These are phyloP conservation scores for Uria aalge DNA, from an alignment of 2,113 vertebrate species.

Conservation along the genomic window DNA sequence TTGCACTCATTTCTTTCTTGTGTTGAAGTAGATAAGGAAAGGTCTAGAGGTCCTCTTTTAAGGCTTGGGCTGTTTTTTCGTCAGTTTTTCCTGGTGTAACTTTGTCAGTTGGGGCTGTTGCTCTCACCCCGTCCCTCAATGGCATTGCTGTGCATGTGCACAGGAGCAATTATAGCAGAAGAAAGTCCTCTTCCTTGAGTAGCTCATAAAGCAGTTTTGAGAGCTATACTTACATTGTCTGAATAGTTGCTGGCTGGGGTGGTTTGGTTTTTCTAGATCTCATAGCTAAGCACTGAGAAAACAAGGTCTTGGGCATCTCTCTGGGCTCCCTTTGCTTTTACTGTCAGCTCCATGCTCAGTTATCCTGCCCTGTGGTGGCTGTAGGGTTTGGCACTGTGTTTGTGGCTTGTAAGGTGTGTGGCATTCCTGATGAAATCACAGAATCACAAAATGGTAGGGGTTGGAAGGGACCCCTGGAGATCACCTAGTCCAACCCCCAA, in stretches of 20 bases:
- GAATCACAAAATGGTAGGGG: neutral
- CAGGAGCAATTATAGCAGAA: neutral
- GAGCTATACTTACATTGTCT: neutral
- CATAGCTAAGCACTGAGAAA: neutral
- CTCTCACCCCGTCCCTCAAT: neutral
- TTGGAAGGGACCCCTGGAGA: no score
- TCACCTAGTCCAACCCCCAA: no score
- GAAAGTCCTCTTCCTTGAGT: neutral
- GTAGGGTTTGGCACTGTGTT: neutral
- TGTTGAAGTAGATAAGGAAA: neutral
- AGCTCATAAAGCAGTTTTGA: no score
- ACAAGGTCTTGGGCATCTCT: neutral
- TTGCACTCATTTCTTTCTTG: neutral
- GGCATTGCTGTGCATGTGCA: neutral
- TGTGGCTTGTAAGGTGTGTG: neutral
- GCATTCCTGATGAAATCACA: neutral
- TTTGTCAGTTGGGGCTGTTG: neutral
- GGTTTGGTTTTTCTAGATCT: neutral
- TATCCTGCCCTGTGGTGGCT: neutral
- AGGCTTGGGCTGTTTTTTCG: neutral
- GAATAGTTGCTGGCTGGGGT: neutral
- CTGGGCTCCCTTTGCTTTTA: neutral
- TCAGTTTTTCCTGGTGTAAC: neutral
- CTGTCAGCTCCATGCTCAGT: neutral
- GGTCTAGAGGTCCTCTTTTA: neutral